Evolutionary conservation across 2,797 vertebrate species (phyloP).

Genomic region (Urocyon cinereoargenteus): DNA sequence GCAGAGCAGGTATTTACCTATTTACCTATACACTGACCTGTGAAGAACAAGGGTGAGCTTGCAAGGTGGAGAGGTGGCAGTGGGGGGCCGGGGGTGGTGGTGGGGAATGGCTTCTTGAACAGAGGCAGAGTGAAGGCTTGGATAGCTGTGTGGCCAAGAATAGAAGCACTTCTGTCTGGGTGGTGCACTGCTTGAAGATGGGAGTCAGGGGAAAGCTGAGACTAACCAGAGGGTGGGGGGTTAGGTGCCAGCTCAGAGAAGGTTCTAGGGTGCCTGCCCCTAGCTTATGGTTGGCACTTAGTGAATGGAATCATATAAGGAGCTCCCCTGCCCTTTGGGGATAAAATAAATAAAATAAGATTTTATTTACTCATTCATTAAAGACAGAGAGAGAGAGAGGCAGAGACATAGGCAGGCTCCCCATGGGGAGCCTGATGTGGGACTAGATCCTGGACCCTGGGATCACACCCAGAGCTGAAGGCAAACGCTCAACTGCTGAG

Average conservation of each 20-base stretch:
- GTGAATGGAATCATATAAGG: not conserved
- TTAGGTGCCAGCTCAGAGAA: not conserved
- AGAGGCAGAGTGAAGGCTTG: not conserved
- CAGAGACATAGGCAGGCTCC: no score
- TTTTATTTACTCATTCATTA: no score
- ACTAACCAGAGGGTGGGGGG: not conserved
- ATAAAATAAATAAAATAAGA: not conserved
- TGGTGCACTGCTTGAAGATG: not conserved
- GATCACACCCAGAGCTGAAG: no score
- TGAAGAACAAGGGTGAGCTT: not conserved
- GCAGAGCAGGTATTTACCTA: no score
- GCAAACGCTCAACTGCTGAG: no score
- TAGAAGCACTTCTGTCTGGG: conserved; percentile 17
- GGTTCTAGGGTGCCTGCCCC: not conserved
- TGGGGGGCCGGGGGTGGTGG: not conserved
- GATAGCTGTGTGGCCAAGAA: not conserved
- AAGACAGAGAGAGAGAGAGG: no score
- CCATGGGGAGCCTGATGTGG: no score
- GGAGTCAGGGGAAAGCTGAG: not conserved
- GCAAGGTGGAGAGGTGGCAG: not conserved
- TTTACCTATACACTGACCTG: not conserved
- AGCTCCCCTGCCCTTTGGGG: not conserved
- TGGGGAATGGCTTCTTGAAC: not conserved
- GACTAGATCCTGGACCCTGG: no score
- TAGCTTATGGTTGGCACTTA: not conserved